Evolutionary conservation across 1,140 invertebrate genomes (phyloP).

Genomic region (Drosophila equinoxialis): DNA sequence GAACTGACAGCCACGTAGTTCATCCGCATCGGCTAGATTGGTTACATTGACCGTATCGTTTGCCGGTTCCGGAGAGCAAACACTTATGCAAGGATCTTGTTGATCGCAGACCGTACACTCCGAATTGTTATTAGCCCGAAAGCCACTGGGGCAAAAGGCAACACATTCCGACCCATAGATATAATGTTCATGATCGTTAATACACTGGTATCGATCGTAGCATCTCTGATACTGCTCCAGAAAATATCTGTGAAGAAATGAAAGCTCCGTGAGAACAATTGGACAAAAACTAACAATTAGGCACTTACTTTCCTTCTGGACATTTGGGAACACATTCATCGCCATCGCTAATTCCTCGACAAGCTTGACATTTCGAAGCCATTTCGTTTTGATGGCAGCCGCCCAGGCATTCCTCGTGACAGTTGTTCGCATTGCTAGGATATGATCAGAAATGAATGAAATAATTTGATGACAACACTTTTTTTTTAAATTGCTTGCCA

Average conservation of each 20-base stretch:
- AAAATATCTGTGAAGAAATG: constrained; percentile 47
- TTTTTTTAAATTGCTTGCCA: too few relatives aligned
- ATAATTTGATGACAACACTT: too few relatives aligned
- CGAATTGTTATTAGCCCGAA: constrained; percentile 33
- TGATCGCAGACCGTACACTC: constrained; percentile 48
- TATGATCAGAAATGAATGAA: background rate
- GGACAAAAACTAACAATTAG: background rate
- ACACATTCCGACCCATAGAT: constrained; percentile 53
- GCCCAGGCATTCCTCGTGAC: constrained; percentile 70
- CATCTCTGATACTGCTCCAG: constrained; percentile 64
- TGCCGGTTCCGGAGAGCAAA: constrained; percentile 46
- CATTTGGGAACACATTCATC: constrained; percentile 65
- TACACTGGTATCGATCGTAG: constrained; percentile 56
- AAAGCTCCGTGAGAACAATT: constrained; percentile 8
- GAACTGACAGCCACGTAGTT: constrained; percentile 68
- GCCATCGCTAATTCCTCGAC: constrained; percentile 57
- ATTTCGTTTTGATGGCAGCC: constrained; percentile 57
- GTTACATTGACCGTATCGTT: constrained; percentile 40
- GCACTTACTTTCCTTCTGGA: constrained; percentile 60
- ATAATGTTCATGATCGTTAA: constrained; percentile 22
- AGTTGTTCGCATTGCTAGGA: constrained; percentile 36
- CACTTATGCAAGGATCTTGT: constrained; percentile 53
- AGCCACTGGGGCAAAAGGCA: constrained; percentile 65
- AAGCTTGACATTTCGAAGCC: constrained; percentile 54
- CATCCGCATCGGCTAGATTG: constrained; percentile 63